Evolutionary conservation across 2,113 vertebrate genomes (phyloP), one percentile per base, ranked within the genome.

Genomic region (Alexandromys fortis): DNA sequence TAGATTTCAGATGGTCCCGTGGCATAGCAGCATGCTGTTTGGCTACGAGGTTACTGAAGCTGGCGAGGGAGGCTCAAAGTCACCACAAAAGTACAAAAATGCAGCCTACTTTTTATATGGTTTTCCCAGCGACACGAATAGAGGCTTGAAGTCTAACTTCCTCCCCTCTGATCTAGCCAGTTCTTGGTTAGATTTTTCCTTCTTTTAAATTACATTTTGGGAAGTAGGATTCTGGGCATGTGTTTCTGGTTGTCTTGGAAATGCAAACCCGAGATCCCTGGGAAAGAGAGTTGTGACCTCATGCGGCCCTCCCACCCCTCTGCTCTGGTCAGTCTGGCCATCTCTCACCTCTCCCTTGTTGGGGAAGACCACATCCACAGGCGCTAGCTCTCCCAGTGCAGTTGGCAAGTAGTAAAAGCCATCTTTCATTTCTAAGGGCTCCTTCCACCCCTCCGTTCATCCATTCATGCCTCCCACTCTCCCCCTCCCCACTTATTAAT

Each of bases 1-100:
- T 85, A 67, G 91, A 70, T 94, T 92, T 90, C 85, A 96, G 88
- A 85, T 28, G 81, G 63, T 87, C 77, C 61, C 76, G 28, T 1
- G 70, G 95, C 90, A 0, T 0, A 83, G 67, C 0, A 35, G 9
- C 52, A 28, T 73, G 63, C n/a, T 47, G 22, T 1, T 63, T 68
- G 55, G 42, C 87, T 94, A 73, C 38, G 2, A 73, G 81, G 92
- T 21, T 70, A 68, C 85, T 8, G 1, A 0, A 1, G 4, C 17
- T 89, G 68, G 2, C 79, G 0, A 0, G 42, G 17, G 67, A 35
- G 45, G 0, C 33, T 49, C 63, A 24, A 49, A 49, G 52, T 42
- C 22, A 19, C 49, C 77, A 49, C 22, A 26, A 12, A 81, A 88
- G 72, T 38, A 9, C 58, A 63, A 73, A 86, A 81, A 86, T 33